Conservation (phyloP, 2,113 vertebrate genomes). For the Barbus barbus region DNA sequence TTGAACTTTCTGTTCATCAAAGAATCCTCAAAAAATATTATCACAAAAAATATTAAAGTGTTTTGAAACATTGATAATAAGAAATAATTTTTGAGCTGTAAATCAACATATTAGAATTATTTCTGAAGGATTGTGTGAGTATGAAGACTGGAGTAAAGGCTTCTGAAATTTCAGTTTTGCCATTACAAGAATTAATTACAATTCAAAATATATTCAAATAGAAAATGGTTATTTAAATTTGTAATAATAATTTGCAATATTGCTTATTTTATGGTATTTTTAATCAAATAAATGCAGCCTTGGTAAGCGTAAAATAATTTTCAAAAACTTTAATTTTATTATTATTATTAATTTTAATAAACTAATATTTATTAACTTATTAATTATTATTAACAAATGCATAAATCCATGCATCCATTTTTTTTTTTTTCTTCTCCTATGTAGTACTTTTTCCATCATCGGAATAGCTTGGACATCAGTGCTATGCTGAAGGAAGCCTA, state of each 20-base stretch:
- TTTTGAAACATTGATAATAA: neutral
- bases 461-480: constrained; percentile 88
- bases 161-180: neutral
- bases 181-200: neutral
- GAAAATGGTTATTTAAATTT: neutral
- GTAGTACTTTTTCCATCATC: constrained; percentile 97
- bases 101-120: neutral
- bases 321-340: no score
- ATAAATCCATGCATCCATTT: no score
- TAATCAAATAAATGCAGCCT: neutral
- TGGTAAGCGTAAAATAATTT: no score
- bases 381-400: no score
- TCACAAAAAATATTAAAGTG: neutral
- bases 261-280: neutral
- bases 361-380: no score
- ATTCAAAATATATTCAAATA: neutral
- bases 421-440: constrained; percentile 19
- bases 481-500: constrained; percentile 87
- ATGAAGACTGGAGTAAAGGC: neutral
- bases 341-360: no score
- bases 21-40: neutral
- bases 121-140: neutral
- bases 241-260: neutral
- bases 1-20: neutral
- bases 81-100: no score